phyloP scores from a whole-genome alignment of 1,140 invertebrate genomes.

The Mya arenaria region DNA sequence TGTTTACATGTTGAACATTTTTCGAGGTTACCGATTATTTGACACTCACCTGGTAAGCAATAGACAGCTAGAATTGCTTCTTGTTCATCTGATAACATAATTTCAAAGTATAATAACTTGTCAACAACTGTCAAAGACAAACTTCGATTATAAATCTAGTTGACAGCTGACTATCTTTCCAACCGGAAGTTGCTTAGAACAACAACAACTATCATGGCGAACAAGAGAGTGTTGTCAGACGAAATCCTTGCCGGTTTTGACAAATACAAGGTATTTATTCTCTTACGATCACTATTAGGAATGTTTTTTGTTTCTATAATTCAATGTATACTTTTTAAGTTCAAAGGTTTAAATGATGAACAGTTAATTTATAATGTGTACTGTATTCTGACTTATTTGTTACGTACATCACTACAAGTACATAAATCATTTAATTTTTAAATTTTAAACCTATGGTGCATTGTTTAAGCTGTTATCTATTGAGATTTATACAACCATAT shows the following conservation, averaged over 20 bases:
- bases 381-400: no score
- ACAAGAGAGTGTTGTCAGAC: slow-evolving; percentile 86
- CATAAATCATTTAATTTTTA: no score
- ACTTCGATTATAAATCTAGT: no score
- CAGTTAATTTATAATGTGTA: no score
- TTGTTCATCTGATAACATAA: slow-evolving; percentile 17
- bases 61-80: slow-evolving; percentile 32
- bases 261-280: slow-evolving; percentile 91
- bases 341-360: no score
- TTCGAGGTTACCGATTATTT: slow-evolving; percentile 34
- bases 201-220: slow-evolving; percentile 66
- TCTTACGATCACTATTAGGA: background rate
- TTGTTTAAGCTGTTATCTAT: no score
- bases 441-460: no score
- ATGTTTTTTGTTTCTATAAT: no score
- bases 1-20: no score
- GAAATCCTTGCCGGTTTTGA: slow-evolving; percentile 94
- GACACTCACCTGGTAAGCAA: slow-evolving; percentile 40
- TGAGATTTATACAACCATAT: no score
- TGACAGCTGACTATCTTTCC: background rate
- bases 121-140: background rate
- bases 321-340: no score
- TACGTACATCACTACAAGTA: no score
- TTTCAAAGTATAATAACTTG: background rate
- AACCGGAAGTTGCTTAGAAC: slow-evolving; percentile 37